Evolutionary conservation across 1,140 invertebrate genomes (phyloP).

Genomic region (Tenebrio molitor): DNA sequence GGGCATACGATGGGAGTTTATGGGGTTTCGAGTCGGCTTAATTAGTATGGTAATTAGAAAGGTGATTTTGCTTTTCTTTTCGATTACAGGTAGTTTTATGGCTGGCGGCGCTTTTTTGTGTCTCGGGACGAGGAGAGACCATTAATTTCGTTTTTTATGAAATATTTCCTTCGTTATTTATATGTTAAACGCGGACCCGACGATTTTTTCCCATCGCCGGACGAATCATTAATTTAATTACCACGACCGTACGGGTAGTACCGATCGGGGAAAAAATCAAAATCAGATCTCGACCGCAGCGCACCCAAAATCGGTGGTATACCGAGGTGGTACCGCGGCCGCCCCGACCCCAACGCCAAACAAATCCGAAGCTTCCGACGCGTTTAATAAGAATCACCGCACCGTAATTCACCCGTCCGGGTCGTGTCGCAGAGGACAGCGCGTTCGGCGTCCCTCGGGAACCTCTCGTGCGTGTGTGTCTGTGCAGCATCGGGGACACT

Average conservation of each 20-base stretch:
- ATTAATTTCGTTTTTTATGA: constrained; percentile 41
- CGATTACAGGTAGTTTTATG: constrained; percentile 46
- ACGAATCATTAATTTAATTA: constrained; percentile 30
- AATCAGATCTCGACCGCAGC: neutral
- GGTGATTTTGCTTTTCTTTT: constrained; percentile 45
- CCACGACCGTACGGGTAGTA: neutral
- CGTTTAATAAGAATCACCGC: constrained; percentile 25
- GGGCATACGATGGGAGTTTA: neutral
- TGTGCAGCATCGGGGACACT: constrained; percentile 11
- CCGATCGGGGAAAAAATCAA: neutral
- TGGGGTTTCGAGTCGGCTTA: constrained; percentile 26
- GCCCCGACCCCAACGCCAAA: neutral
- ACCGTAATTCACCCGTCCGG: constrained; percentile 20
- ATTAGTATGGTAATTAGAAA: constrained; percentile 46
- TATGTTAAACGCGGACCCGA: constrained; percentile 32
- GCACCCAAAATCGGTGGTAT: too few relatives aligned
- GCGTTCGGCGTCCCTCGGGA: neutral
- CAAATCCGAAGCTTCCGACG: neutral
- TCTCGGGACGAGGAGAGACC: constrained; percentile 15
- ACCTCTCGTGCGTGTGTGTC: constrained; percentile 1
- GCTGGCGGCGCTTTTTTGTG: constrained; percentile 37
- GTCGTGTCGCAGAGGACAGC: constrained; percentile 12
- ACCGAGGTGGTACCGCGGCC: too few relatives aligned
- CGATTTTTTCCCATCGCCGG: constrained; percentile 7
- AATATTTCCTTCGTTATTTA: constrained; percentile 39